Conservation (phyloP, 2,888 invertebrate genomes). For the Diabrotica balteata region DNA sequence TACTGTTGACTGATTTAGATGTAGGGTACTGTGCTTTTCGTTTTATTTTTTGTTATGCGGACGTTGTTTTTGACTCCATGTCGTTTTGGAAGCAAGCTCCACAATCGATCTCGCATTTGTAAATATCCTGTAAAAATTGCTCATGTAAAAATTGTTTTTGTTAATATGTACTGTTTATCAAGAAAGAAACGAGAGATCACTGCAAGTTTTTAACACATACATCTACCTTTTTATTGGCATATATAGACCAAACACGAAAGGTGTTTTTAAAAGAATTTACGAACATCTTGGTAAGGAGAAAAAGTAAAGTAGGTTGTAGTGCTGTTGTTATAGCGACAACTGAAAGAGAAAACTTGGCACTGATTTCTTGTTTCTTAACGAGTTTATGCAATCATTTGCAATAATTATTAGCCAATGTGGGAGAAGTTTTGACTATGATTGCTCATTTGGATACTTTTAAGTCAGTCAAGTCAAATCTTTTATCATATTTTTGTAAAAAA, state of each 20-base stretch:
- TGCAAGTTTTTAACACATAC: neutral
- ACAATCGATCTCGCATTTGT: conserved; percentile 48
- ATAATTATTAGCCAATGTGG: conserved; percentile 44
- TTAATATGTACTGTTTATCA: conserved; percentile 56
- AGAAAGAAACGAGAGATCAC: conserved; percentile 29
- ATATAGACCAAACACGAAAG: too few species aligned
- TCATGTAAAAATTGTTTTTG: conserved; percentile 62
- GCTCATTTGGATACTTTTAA: conserved; percentile 16
- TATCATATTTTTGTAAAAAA: conserved; percentile 37
- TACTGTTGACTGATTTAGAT: conserved; percentile 59
- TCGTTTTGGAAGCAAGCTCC: conserved; percentile 41
- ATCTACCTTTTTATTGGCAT: neutral
- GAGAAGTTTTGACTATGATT: conserved; percentile 21
- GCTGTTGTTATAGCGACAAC: too few species aligned
- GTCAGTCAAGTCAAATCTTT: conserved; percentile 11
- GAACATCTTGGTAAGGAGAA: too few species aligned
- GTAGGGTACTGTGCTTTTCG: conserved; percentile 50
- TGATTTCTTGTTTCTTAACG: conserved; percentile 15
- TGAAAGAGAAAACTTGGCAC: neutral
- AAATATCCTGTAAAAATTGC: conserved; percentile 60
- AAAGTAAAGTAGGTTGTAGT: too few species aligned
- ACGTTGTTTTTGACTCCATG: conserved; percentile 47
- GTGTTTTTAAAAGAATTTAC: too few species aligned
- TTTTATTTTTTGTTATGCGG: conserved; percentile 44
- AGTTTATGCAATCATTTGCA: conserved; percentile 49